Base-by-base conservation (phyloP, 2,797 vertebrate genomes). In the Acanthiza pusilla region DNA sequence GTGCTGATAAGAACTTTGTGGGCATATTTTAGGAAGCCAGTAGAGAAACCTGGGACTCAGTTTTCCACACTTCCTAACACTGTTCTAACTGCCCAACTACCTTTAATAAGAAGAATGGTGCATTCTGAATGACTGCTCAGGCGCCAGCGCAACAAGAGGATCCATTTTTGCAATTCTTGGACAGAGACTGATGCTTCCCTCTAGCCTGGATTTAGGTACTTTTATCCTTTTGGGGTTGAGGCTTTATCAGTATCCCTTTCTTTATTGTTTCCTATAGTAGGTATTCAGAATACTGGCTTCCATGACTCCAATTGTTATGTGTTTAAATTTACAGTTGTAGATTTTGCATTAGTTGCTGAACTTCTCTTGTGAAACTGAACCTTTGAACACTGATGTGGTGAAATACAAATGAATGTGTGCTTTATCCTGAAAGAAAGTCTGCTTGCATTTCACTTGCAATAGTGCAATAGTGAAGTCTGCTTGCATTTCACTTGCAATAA, bases 161-260 rank as follows among this genome's bases (percentile, higher is more conserved):
- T 88, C 88, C 9, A 16, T 63, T 84, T n/a, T 62, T 75, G 9
- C 40, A 40, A 0, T 50, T 55, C 32, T 55, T 96, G 76, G 77
- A 67, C 85, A 75, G 82, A 94, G 36, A 48, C 88, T 55, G 83
- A 90, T 93, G 83, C 47, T 81, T 90, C 34, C 51, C 66, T 84
- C 58, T 76, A 93, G 55, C 55, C 66, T 78, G 91, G 88, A 88
- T 89, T 91, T 90, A 94, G 90, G 95, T 96, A 96, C 30, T 93
- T 92, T 27, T 50, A 57, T 84, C 11, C 8, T 89, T 88, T 81
- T 45, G 73, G 45, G 13, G 16, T 22, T 80, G 48, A 57, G 61
- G 23, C 50, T 94, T 88, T 94, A 55, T 85, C 5, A 77, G 16
- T 55, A 58, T 75, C 21, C 16, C 18, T 92, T 47, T 88, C 34